Evolutionary conservation across 2,113 vertebrate genomes (phyloP), one percentile per base, ranked within the genome.

Genomic region (Callocephalon fimbriatum): DNA sequence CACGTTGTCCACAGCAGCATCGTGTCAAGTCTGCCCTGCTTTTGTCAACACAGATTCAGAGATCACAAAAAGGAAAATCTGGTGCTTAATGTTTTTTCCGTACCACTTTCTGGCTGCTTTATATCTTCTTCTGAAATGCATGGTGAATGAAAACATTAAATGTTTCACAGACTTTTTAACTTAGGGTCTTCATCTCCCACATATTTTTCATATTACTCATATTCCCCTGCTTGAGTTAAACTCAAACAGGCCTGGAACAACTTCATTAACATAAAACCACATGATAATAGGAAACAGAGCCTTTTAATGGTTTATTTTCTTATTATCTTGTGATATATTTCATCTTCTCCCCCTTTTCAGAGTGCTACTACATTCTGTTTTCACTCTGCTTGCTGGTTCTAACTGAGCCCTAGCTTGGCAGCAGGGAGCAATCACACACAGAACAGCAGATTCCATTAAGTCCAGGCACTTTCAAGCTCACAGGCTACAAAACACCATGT

Each of bases 201-300:
- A 98, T 97, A 97, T 97, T 97, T 97, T 98, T 98, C 97, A 90
- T 90, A 98, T 98, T 98, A 98, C 95, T 96, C 96, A 97, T 97
- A 97, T 97, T 97, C 97, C 94, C 97, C 96, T 97, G 97, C 96
- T 97, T 97, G 97, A 97, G 93, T 97, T 97, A 97, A 98, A 97
- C 96, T 96, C 97, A 96, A 96, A 96, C 96, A 95, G 96, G 90
- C 95, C 97, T 97, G 97, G 97, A 98, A 97, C 97, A 97, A 97
- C 97, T 97, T 98, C 97, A 97, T 98, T 98, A 98, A 97, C 97
- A 98, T 97, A 97, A 98, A 98, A 98, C 97, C 97, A 98, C 97
- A 97, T 97, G 97, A 97, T 98, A 98, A 98, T 97, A 91, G 93
- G 94, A 98, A 98, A 96, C 97, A 98, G 97, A 97, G 85, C 94